Percentiles rank a stretch among this genome's conserved stretches.
These are phyloP conservation scores for Euzophera pinguis DNA, from an alignment of 2,888 invertebrate species.

Conservation along the genomic window DNA sequence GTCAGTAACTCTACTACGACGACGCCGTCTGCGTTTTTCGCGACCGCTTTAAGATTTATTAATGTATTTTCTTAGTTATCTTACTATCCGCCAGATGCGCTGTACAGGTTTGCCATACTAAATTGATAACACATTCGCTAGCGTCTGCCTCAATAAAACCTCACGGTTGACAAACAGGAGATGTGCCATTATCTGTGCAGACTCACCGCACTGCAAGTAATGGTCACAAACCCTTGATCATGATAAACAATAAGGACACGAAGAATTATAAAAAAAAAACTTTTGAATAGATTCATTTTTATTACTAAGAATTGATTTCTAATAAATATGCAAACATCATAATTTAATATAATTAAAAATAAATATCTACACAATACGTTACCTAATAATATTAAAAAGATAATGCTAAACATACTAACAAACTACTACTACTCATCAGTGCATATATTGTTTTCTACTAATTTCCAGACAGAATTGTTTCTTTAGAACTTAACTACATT, in stretches of 20 bases:
- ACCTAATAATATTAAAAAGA: slow-evolving; percentile 15
- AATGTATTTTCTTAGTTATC: too few relatives aligned
- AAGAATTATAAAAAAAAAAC: background rate
- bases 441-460: background rate
- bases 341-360: slow-evolving; percentile 25
- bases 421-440: background rate
- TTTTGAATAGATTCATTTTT: background rate
- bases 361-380: slow-evolving; percentile 43
- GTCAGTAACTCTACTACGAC: too few relatives aligned
- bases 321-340: background rate
- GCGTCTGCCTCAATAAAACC: too few relatives aligned
- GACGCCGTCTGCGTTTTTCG: too few relatives aligned
- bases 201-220: too few relatives aligned
- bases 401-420: background rate
- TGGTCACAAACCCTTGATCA: too few relatives aligned
- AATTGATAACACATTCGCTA: too few relatives aligned
- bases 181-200: too few relatives aligned
- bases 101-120: too few relatives aligned
- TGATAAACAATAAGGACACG: background rate
- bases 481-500: background rate
- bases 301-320: background rate
- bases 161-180: too few relatives aligned
- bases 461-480: background rate
- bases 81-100: too few relatives aligned
- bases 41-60: too few relatives aligned